Evolutionary conservation across 2,888 invertebrate species (phyloP), one percentile per base, ranked within the genome.

Genomic region (Nudaria mundana): DNA sequence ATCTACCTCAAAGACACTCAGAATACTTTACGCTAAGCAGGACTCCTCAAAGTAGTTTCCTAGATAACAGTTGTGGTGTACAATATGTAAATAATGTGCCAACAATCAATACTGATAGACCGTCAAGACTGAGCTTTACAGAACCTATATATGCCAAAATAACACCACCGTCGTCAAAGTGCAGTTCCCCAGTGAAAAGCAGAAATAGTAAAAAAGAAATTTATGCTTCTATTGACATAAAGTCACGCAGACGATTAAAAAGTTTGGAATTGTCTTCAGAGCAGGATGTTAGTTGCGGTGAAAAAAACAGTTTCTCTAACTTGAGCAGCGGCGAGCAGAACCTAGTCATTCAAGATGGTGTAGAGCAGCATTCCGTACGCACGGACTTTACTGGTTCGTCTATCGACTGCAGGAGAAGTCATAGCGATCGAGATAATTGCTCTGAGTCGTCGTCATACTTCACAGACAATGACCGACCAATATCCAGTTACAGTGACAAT

Each of bases 61-160:
- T 89, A 52, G 81, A 86, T 43, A 81, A 69, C 45, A 81, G 76
- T 54, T 74, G 73, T 56, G 81, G 76, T 46, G 78, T 88, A 44
- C 84, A 86, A 60, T 85, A 81, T 66, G 66, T 81, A 47, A 67
- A 68, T 40, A 72, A 74, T 44, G 62, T 65, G 42, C 50, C 73
- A 30, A 43, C 68, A 37, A 69, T 65, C 43, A 64, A 57, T 48
- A 53, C 52, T 45, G 73, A 74, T 47, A 81, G 79, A 66, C 71
- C 76, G 35, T 70, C 80, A 29, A 71, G 83, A 41, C 68, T 83
- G 35, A 87, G 83, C 58, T 87, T 85, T 59, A 78, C 84, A 3
- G 87, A 89, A 60, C 80, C 89, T 33, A 81, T 89, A 56, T 89
- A 89, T 72, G 87, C 86, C 59, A 87, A 84, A 85, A 76, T 85